These are phyloP conservation scores for Troides oblongomaculatus DNA, from an alignment of 2,888 invertebrate species.

Conservation along the genomic window DNA sequence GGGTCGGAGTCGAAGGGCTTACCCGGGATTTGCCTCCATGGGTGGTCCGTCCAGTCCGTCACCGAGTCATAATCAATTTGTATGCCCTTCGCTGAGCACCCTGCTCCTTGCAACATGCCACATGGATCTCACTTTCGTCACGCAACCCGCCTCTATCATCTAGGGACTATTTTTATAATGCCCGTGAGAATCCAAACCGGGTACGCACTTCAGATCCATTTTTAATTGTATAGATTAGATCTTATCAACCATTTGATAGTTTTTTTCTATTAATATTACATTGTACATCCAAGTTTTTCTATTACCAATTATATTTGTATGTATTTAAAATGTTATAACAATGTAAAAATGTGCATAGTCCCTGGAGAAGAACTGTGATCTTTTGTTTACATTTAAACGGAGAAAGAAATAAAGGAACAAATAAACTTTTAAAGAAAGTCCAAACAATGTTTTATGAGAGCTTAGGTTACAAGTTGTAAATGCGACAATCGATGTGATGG, in stretches of 20 bases:
- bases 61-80: conserved; percentile 74
- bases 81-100: conserved; percentile 64
- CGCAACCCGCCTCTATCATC: conserved; percentile 54
- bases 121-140: conserved; percentile 66
- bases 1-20: conserved; percentile 22
- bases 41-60: conserved; percentile 68
- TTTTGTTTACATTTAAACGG: too few relatives aligned
- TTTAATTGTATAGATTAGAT: conserved; percentile 13
- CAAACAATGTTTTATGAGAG: conserved; percentile 5
- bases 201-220: conserved; percentile 8
- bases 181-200: conserved; percentile 31
- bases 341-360: too few relatives aligned
- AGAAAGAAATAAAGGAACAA: neutral
- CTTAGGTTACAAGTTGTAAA: conserved; percentile 20
- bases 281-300: too few relatives aligned
- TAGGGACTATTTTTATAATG: conserved; percentile 35
- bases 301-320: too few relatives aligned
- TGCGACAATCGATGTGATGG: conserved; percentile 16
- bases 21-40: conserved; percentile 47
- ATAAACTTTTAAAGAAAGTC: neutral
- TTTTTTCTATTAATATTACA: neutral
- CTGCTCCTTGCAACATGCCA: conserved; percentile 44
- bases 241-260: neutral
- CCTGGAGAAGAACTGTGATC: too few relatives aligned
- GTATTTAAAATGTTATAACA: too few relatives aligned